Evolutionary conservation across 2,797 vertebrate species (phyloP).

Genomic region (Eupleurogrammus muticus): DNA sequence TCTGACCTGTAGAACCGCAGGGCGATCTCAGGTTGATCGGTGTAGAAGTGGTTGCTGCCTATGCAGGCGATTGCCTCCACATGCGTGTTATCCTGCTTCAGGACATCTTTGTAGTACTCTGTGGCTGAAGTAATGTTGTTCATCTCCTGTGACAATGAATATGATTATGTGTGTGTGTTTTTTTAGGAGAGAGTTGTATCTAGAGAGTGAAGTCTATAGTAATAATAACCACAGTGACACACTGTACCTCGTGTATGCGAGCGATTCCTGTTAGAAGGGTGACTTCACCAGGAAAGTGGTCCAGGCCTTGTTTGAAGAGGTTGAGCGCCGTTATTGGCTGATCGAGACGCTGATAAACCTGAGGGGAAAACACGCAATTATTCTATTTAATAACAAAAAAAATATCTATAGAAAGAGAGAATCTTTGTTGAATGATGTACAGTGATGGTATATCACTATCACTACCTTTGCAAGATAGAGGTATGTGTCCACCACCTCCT

Average conservation of each 20-base stretch:
- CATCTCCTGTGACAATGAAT: slow-evolving; percentile 88
- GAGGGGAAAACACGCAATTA: slow-evolving; percentile 15
- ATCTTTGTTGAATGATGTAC: slow-evolving; percentile 2
- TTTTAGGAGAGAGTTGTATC: not conserved
- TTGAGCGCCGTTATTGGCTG: slow-evolving; percentile 95
- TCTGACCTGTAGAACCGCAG: slow-evolving; percentile 95
- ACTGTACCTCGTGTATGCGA: slow-evolving; percentile 92
- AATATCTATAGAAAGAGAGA: not conserved
- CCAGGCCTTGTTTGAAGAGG: slow-evolving; percentile 96
- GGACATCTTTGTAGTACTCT: slow-evolving; percentile 95
- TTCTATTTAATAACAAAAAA: slow-evolving; percentile 3
- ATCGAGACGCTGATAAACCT: slow-evolving; percentile 97
- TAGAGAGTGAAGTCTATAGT: not conserved
- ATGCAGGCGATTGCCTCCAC: slow-evolving; percentile 98
- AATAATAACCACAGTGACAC: slow-evolving; percentile 22
- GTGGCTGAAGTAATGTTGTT: slow-evolving; percentile 91
- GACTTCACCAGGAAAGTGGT: slow-evolving; percentile 96
- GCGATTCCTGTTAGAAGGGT: slow-evolving; percentile 94
- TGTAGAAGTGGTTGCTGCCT: slow-evolving; percentile 98
- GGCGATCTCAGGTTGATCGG: slow-evolving; percentile 96
- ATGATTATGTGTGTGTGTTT: too few species aligned
- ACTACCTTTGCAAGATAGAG: slow-evolving; percentile 96
- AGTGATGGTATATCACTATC: not conserved
- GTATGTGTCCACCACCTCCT: slow-evolving; percentile 95
- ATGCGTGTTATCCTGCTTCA: slow-evolving; percentile 97